These are phyloP conservation scores for Charadrius vociferus DNA, from an alignment of 2,113 vertebrate genomes.

Conservation along the genomic window DNA sequence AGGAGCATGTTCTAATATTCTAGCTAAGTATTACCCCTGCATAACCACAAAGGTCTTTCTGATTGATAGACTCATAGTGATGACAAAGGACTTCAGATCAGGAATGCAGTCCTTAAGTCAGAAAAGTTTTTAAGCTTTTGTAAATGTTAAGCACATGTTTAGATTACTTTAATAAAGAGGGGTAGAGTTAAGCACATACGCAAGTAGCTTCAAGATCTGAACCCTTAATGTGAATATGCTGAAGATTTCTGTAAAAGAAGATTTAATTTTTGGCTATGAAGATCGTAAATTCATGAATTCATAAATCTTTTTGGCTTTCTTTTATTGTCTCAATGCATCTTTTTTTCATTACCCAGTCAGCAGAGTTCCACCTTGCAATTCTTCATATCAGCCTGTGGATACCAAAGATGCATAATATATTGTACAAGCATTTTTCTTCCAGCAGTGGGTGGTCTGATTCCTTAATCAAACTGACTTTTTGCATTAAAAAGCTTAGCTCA, in stretches of 20 bases:
- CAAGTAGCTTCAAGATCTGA: background rate
- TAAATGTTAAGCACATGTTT: background rate
- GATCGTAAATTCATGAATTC: background rate
- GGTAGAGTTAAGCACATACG: background rate
- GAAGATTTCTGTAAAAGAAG: background rate
- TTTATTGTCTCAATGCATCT: background rate
- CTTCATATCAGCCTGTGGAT: background rate
- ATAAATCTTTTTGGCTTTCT: background rate
- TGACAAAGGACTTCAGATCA: background rate
- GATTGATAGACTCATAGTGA: background rate
- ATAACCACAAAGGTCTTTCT: background rate
- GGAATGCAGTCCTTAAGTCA: background rate
- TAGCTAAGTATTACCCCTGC: background rate
- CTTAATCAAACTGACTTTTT: conserved; percentile 27
- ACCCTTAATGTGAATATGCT: background rate
- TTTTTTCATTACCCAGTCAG: conserved; percentile 5
- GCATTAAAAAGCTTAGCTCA: conserved; percentile 21
- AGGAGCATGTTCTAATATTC: background rate
- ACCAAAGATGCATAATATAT: background rate
- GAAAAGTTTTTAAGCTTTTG: background rate
- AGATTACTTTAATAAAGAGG: background rate
- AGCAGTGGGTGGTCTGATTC: background rate
- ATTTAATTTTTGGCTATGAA: background rate
- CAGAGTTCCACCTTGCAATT: background rate
- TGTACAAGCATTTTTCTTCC: background rate